phyloP scores from a whole-genome alignment of 2,113 vertebrate genomes.

The Fulica atra region DNA sequence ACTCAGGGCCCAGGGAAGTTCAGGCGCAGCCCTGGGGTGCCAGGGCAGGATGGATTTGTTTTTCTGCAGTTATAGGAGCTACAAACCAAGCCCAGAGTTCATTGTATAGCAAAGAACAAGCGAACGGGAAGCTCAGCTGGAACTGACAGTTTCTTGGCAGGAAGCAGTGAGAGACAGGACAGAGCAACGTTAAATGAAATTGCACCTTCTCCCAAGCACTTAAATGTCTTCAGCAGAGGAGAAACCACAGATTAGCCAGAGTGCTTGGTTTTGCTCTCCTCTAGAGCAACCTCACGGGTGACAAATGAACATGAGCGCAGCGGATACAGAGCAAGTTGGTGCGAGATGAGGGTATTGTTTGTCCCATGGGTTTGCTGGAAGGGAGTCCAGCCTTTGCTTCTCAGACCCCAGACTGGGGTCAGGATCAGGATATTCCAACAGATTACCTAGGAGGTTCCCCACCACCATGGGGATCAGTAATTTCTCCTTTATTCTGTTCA shows the following conservation, averaged over 20 bases:
- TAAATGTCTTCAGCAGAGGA: conserved; percentile 21
- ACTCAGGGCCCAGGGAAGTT: neutral
- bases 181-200: neutral
- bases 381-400: neutral
- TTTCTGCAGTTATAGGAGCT: conserved; percentile 24
- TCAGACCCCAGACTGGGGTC: neutral
- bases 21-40: neutral
- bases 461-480: neutral
- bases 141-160: conserved; percentile 61
- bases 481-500: neutral
- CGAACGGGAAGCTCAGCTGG: conserved; percentile 1
- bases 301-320: neutral
- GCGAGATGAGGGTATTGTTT: neutral
- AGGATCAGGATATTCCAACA: fast-evolving
- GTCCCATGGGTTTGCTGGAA: neutral
- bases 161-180: conserved; percentile 20
- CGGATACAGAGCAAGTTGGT: neutral
- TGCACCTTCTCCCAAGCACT: conserved; percentile 25
- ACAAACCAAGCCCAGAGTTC: conserved; percentile 49
- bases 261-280: neutral
- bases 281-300: neutral
- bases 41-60: neutral
- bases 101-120: conserved; percentile 64
- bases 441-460: neutral
- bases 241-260: neutral